Evolutionary conservation across 2,888 invertebrate species (phyloP), one percentile per base, ranked within the genome.

Genomic region (Eucera pruinosa): DNA sequence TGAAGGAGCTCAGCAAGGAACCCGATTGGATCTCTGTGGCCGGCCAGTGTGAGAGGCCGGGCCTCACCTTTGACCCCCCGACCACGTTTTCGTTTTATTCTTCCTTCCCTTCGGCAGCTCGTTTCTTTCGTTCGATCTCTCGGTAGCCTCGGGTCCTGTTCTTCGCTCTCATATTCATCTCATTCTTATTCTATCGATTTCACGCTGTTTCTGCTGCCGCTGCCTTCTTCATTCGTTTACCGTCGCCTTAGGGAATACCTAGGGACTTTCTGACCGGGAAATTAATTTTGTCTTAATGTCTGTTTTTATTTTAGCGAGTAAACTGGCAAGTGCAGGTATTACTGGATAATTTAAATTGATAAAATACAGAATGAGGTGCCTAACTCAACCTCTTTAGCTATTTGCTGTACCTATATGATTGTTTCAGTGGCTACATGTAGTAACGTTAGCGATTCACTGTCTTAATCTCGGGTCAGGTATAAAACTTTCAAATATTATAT

Each of bases 11-110:
- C 70, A 77, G 85, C 88, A 79, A 86, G 86, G 83, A 78, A 80
- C 82, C 87, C 89, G 91, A 91, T 91, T 90, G 90, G 90, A 90
- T 90, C 91, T 87, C 85, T 80, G 87, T 7, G 84, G 89, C 89
- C 86, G 87, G 88, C 86, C 82, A 87, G 90, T 88, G 89, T 86
- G 89, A 89, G 90, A 91, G 90, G 90, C 90, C 84, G 90, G 90
- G 88, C 88, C 86, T 91, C 90, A 91, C 91, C 91, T 91, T 89
- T 91, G 90, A 91, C 90, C 89, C 86, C 81, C 39, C 57, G 47
- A 68, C 70, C 62, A 62, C 67, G 74, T 79, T 74, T 64, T 68
- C 71, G 77, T 84, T 82, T 81, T 80, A 57, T 64, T 77, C 75
- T 78, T 82, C 79, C 80, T 76, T 67, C 66, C 67, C 50, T 78